phyloP scores from a whole-genome alignment of 2,113 vertebrate genomes.

The Cygnus atratus region DNA sequence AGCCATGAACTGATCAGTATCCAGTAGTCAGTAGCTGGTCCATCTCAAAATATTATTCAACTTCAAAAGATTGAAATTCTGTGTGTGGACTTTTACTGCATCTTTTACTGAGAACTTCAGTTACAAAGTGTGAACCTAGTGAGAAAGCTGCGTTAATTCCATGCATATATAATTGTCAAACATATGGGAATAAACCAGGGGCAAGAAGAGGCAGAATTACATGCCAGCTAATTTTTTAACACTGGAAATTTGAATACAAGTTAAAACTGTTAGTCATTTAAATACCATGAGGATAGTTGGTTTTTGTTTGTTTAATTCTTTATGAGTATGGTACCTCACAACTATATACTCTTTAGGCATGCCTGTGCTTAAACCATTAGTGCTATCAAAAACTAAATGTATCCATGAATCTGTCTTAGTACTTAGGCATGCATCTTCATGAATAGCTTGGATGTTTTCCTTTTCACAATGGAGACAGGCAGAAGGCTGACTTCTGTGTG shows the following conservation, averaged over 20 bases:
- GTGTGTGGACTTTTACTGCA: not conserved
- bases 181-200: not conserved
- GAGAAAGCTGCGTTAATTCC: not conserved
- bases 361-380: not conserved
- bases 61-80: not conserved
- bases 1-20: not conserved
- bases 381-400: not conserved
- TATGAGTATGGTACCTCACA: not conserved
- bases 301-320: not conserved
- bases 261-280: not conserved
- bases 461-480: not conserved
- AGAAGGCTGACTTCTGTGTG: not conserved
- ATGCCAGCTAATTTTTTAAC: not conserved
- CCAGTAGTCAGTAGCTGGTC: not conserved
- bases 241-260: not conserved
- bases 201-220: not conserved
- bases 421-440: too few species aligned
- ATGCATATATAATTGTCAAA: fast-evolving
- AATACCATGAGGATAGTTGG: not conserved
- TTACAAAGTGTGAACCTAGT: fast-evolving
- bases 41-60: not conserved
- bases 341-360: not conserved
- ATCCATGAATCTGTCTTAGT: not conserved
- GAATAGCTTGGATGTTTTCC: not conserved
- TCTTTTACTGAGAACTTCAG: not conserved